Evolutionary conservation across 2,888 invertebrate species (phyloP), one percentile per base, ranked within the genome.

Genomic region (Autographa gamma): DNA sequence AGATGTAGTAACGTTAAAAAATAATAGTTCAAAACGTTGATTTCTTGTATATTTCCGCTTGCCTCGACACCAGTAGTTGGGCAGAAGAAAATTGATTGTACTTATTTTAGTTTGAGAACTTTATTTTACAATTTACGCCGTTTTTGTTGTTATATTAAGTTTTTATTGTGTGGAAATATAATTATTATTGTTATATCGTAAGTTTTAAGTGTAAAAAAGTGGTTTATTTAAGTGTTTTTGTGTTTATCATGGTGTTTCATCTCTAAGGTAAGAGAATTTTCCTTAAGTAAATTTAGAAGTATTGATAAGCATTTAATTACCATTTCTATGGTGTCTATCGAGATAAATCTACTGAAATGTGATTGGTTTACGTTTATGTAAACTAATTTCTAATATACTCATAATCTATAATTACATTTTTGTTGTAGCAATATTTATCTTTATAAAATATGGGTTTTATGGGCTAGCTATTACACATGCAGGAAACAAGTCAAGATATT

Each of bases 1-100:
- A 88, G 84, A 94, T 93, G 93, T 94, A 93, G 93, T 93, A 91
- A 89, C 92, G 87, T 90, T 87, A 88, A 91, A 90, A 89, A 89
- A 87, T 86, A 89, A 86, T 76, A 79, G 87, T 84, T 83, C 82
- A 83, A 91, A 92, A 89, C 86, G 87, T 91, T 90, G 90, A 88
- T 91, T 88, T 89, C 83, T 86, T 85, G 86, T 87, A 88, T 89
- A 91, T 89, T 88, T 83, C 81, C 76, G 85, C 83, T 86, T 85
- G 85, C 91, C 88, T 91, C 76, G 63, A 87, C 84, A 85, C 86
- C 79, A 70, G 65, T 70, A 61, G 65, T 43, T 61, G 31, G n/a
- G 54, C 31, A 56, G 43, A 62, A 65, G 66, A 71, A 75, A 79
- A 91, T 90, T 89, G 87, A 76, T 82, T 80, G 70, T 73, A 69